Evolutionary conservation across 2,113 vertebrate species (phyloP), one percentile per base, ranked within the genome.

Genomic region (Anas platyrhynchos): DNA sequence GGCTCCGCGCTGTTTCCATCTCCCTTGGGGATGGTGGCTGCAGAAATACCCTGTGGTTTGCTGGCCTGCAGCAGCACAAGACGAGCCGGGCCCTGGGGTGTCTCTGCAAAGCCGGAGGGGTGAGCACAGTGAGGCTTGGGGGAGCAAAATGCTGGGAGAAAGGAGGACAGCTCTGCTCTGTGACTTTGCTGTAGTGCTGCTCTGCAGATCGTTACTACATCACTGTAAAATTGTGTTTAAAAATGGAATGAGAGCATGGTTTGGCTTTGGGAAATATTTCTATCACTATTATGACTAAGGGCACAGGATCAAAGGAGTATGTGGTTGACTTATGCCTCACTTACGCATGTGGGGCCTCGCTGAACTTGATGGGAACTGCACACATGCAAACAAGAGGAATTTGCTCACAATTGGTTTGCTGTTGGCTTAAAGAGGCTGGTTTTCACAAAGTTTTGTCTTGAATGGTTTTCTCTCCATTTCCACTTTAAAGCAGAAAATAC

Each of bases 341-440:
- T 96, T 94, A 94, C 16, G 91, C 91, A 95, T 96, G 75, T 95
- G 94, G 89, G 89, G 95, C 95, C 94, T 94, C 32, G 0, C 72
- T 91, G 87, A 97, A 91, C 89, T 95, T 91, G 93, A 92, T 95
- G 96, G 94, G 93, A 97, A 80, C 84, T 89, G 89, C 93, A 85
- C 87, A 83, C 84, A 94, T 65, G 78, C 87, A 83, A 66, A 76
- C 62, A 91, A 93, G 74, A 94, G 79, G 87, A 93, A 95, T 93
- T 95, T 88, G 50, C 75, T 94, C 20, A 1, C 89, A 85, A 92
- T 58, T 91, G 79, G 26, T 86, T 92, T 91, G 92, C 80, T 94
- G 61, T 76, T 91, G 77, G 77, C 63, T 91, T 91, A 87, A 85
- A 91, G 91, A 92, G 84, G 44, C 54, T 3, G 0, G n/a, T 59